A percentile compares a stretch with the other conserved stretches of the same genome.
These are phyloP conservation scores for Gymnosoma rotundatum DNA, from an alignment of 2,888 invertebrate genomes.

Conservation along the genomic window DNA sequence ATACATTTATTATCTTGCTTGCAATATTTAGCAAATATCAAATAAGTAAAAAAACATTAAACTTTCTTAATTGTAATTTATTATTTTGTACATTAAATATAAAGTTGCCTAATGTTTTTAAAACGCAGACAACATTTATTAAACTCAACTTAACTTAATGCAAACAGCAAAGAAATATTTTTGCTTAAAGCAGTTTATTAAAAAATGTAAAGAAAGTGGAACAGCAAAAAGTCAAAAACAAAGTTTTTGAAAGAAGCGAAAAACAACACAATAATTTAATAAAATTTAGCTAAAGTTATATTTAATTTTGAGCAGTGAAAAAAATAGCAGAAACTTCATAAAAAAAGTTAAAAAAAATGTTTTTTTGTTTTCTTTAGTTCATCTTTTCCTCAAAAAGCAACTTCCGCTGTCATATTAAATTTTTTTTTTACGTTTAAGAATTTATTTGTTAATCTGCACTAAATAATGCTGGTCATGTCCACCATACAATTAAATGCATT, in stretches of 20 bases:
- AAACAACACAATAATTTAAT: conserved; percentile 48
- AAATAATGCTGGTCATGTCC: conserved; percentile 67
- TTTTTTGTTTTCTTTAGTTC: neutral
- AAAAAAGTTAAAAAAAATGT: conserved; percentile 42
- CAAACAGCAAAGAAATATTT: conserved; percentile 9
- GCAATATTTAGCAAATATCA: conserved; percentile 2
- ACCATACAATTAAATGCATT: conserved; percentile 59
- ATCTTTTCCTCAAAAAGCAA: neutral
- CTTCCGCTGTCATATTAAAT: conserved; percentile 10
- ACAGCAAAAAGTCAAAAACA: conserved; percentile 22
- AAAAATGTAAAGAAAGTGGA: conserved; percentile 12
- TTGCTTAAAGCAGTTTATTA: conserved; percentile 46
- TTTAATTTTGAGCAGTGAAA: conserved; percentile 47
- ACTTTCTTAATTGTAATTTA: conserved; percentile 58
- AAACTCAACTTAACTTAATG: conserved; percentile 20
- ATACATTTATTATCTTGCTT: neutral
- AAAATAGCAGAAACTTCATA: conserved; percentile 18
- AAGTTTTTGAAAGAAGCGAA: conserved; percentile 31
- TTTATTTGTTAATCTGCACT: conserved; percentile 54
- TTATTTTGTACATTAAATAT: conserved; percentile 44
- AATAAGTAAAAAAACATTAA: conserved; percentile 8
- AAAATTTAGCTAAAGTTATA: conserved; percentile 54
- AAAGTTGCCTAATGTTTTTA: conserved; percentile 43
- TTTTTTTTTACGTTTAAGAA: conserved; percentile 17
- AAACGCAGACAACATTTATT: conserved; percentile 44